Evolutionary conservation across 2,888 invertebrate species (phyloP).

Genomic region (Xanthorhoe spadicearia): DNA sequence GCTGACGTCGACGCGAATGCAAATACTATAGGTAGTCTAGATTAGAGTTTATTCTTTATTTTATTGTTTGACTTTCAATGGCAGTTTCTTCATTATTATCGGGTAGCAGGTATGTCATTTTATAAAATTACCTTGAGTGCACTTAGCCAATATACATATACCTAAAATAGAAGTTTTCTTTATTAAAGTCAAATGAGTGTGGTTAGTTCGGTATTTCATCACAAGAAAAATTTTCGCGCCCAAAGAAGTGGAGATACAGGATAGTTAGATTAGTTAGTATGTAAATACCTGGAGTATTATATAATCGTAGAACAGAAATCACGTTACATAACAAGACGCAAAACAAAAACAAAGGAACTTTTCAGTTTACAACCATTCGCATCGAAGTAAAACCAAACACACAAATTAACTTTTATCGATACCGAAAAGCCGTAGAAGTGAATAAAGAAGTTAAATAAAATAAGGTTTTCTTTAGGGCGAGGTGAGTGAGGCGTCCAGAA

Average conservation of each 20-base stretch:
- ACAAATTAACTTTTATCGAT: conserved; percentile 66
- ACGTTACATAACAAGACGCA: neutral
- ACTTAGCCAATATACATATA: too few species aligned
- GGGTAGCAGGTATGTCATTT: too few species aligned
- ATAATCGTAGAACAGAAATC: neutral
- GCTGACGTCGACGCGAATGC: conserved; percentile 34
- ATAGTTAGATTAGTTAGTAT: too few species aligned
- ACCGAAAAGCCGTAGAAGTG: conserved; percentile 58
- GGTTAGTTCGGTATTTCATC: too few species aligned
- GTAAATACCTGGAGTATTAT: too few species aligned
- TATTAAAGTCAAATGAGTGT: too few species aligned
- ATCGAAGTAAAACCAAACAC: conserved; percentile 41
- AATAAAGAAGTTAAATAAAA: conserved; percentile 79
- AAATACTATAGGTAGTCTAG: neutral
- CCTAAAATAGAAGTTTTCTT: too few species aligned
- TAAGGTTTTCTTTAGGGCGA: conserved; percentile 69
- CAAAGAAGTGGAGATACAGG: too few species aligned
- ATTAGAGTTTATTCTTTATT: neutral
- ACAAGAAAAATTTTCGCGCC: too few species aligned
- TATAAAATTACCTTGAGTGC: too few species aligned
- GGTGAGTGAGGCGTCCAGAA: conserved; percentile 74
- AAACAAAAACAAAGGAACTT: conserved; percentile 7
- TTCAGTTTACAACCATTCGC: conserved; percentile 16
- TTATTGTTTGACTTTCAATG: neutral
- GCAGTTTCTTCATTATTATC: neutral